Conservation (phyloP, 2,113 vertebrate species). For the Cinclus mexicanus region DNA sequence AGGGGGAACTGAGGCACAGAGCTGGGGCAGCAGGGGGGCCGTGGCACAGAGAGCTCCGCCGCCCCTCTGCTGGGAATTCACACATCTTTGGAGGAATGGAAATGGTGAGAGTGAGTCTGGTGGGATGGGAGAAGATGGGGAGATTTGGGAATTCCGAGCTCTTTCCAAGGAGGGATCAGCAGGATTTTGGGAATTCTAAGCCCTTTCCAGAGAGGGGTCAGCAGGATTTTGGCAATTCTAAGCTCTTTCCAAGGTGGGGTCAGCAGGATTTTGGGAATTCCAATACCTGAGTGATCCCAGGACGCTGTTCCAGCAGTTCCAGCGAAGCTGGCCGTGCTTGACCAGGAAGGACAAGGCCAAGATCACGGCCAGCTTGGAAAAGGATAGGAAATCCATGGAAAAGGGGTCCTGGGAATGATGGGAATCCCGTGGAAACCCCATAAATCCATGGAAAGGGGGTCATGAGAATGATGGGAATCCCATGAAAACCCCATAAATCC, state of each 20-base stretch:
- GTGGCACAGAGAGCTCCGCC: background rate
- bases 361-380: conserved; percentile 72
- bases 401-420: background rate
- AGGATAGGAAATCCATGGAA: background rate
- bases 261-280: background rate
- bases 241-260: background rate
- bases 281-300: conserved; percentile 83
- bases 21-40: background rate
- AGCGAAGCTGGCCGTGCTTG: conserved; percentile 67
- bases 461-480: background rate
- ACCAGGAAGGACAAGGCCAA: conserved; percentile 81
- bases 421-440: no score
- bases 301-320: conserved; percentile 71
- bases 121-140: background rate
- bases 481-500: background rate
- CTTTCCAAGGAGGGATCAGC: background rate
- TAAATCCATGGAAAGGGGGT: background rate
- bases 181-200: background rate
- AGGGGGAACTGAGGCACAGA: background rate
- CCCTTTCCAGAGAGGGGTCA: background rate
- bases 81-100: background rate
- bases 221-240: background rate
- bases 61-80: background rate
- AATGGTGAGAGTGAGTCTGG: background rate
- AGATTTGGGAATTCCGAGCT: background rate